Evolutionary conservation across 2,888 invertebrate genomes (phyloP), one percentile per base, ranked within the genome.

Genomic region (Aphodius sticticus): DNA sequence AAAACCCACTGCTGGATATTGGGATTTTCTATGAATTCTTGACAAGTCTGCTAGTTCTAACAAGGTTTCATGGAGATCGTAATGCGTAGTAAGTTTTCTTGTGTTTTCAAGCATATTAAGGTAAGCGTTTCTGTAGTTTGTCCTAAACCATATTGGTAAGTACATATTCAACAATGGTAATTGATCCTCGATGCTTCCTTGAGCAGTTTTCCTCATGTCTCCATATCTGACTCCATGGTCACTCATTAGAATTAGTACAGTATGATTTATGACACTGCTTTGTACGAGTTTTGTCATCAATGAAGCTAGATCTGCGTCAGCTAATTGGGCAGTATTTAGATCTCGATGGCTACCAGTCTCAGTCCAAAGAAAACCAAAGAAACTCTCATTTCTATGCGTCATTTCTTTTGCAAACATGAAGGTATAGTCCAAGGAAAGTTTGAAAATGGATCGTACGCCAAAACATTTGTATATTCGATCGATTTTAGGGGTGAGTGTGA

Each of bases 161-260:
- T 93, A 87, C 0, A 96, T 88, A 84, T 94, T 94, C 69, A 96
- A 90, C 82, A 97, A 93, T 0, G 98, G 98, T 78, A 97, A 91
- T 75, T 97, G 92, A 87, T 97, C 97, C 88, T 98, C 98, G 86
- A 97, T 91, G 86, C 94, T 91, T 1, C 96, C 96, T 88, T 97
- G 96, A 88, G 95, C 96, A 0, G 97, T 97, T 83, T 92, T 91
- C 9, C 97, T 91, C 84, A 97, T 96, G 6, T 91, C 91, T 2
- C 97, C 97, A 94, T 95, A 97, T 81, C 97, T 90, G 81, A 97
- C 93, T 0, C 98, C 98, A 86, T 98, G 98, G 86, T 98, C 98
- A 87, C 97, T 97, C 90, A 97, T 91, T 12, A 96, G 87, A 77
- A 97, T 90, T 14, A 95, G 84, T 70, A 93, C 91, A 0, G 96